A percentile compares a stretch with the other conserved stretches of the same genome.
Evolutionary conservation across 1,140 invertebrate genomes (phyloP).

Genomic region (Micrasema longulum): DNA sequence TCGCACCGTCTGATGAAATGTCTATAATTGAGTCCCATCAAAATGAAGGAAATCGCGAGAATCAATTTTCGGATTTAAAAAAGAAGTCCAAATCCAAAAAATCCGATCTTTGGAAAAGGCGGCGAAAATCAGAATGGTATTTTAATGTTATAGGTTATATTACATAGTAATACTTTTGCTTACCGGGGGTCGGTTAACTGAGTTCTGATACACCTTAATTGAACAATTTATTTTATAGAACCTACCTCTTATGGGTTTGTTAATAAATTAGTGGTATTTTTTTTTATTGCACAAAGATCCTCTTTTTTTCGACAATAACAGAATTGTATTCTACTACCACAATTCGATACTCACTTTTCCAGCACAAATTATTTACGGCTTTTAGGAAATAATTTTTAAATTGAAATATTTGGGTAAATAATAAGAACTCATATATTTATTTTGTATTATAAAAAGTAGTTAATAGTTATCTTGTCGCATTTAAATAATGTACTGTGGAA

Average conservation of each 20-base stretch:
- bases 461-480: no score
- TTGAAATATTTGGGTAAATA: no score
- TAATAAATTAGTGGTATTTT: background rate
- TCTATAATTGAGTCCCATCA: background rate
- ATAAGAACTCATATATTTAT: no score
- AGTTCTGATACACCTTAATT: background rate
- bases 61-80: slow-evolving; percentile 15
- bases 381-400: no score
- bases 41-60: background rate
- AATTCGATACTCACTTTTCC: no score
- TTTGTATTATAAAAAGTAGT: no score
- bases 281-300: background rate
- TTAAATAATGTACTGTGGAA: no score
- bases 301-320: no score
- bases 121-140: slow-evolving; percentile 17
- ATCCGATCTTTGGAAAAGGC: slow-evolving; percentile 7
- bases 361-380: no score
- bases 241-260: background rate
- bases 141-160: background rate
- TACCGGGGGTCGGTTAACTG: background rate
- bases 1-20: background rate
- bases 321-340: no score
- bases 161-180: background rate
- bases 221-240: background rate
- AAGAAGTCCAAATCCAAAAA: slow-evolving; percentile 13